Evolutionary conservation across 2,888 invertebrate species (phyloP).

Genomic region (Hermodice carunculata): DNA sequence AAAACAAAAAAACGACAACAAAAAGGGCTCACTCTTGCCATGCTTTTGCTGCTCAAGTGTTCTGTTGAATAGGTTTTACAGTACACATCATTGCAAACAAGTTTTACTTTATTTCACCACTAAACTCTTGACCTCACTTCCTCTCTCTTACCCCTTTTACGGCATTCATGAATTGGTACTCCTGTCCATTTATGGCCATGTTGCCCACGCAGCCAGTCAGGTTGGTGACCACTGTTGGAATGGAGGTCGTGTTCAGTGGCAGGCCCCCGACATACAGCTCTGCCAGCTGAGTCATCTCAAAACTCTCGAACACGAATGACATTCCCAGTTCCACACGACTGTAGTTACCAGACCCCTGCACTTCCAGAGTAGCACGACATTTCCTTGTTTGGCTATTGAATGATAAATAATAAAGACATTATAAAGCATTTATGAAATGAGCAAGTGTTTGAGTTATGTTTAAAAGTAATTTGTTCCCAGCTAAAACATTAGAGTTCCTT

Average conservation of each 20-base stretch:
- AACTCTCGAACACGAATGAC: conserved; percentile 10
- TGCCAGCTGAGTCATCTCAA: conserved; percentile 1
- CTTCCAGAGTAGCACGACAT: conserved; percentile 15
- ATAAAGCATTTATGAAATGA: no score
- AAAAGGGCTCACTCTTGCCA: no score
- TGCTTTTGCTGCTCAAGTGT: no score
- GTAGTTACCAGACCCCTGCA: background rate
- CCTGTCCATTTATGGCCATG: background rate
- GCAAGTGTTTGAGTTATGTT: no score
- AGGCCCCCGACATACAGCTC: conserved; percentile 15
- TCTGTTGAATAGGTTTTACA: no score
- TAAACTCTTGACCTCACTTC: no score
- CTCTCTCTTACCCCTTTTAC: conserved; percentile 3
- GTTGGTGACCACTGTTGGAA: background rate
- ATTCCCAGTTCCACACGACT: background rate
- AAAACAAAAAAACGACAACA: no score
- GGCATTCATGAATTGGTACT: background rate
- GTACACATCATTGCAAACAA: no score
- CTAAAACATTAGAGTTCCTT: no score
- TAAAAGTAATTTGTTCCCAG: no score
- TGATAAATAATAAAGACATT: no score
- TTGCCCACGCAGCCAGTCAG: conserved; percentile 14
- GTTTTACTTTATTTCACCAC: no score
- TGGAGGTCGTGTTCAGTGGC: background rate
- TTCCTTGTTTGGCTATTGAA: conserved; percentile 12